Evolutionary conservation across 2,888 invertebrate genomes (phyloP).

Genomic region (Drosophila pseudotalamancana): DNA sequence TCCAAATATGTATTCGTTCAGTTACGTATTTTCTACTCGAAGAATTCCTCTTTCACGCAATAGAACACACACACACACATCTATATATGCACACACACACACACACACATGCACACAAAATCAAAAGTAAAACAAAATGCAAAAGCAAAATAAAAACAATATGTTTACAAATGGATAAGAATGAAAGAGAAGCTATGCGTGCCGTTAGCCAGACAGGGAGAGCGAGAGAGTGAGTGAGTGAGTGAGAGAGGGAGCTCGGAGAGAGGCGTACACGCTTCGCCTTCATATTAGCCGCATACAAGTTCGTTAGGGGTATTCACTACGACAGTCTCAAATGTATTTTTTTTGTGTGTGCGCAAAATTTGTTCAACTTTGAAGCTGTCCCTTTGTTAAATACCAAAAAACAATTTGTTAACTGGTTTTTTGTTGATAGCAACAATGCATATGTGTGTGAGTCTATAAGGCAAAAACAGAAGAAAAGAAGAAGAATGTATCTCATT

Average conservation of each 20-base stretch:
- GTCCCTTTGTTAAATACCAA: conserved; percentile 31
- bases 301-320: conserved; percentile 45
- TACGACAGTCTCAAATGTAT: conserved; percentile 33
- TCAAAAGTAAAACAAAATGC: background rate
- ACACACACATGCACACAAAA: too few species aligned
- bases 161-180: conserved; percentile 16
- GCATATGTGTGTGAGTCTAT: conserved; percentile 22
- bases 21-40: too few species aligned
- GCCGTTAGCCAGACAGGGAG: background rate
- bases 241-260: background rate
- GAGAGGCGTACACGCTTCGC: conserved; percentile 38
- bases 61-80: too few species aligned
- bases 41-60: too few species aligned
- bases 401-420: conserved; percentile 28
- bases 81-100: too few species aligned
- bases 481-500: conserved; percentile 14
- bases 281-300: conserved; percentile 41
- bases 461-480: background rate
- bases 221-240: background rate
- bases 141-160: conserved; percentile 4
- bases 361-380: conserved; percentile 35
- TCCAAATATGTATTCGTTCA: too few species aligned
- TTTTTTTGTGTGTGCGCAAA: conserved; percentile 29
- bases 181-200: conserved; percentile 5
- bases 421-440: conserved; percentile 20